These are phyloP conservation scores for Salvelinus namaycush DNA, from an alignment of 2,113 vertebrate species.

Conservation along the genomic window DNA sequence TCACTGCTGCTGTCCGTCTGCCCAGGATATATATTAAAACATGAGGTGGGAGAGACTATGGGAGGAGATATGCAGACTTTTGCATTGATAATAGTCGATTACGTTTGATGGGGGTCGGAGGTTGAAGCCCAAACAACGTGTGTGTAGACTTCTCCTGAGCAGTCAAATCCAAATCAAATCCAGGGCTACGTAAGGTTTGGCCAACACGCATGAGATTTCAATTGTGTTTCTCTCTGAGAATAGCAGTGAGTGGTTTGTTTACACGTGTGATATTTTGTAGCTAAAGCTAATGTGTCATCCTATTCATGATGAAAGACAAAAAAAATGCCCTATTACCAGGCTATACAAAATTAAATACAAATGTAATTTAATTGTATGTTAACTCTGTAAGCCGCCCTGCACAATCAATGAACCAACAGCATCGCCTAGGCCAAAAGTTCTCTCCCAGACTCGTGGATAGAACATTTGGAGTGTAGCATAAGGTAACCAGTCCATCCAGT, in stretches of 20 bases:
- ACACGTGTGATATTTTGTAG: not conserved
- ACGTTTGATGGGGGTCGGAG: not conserved
- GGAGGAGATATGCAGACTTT: conserved; percentile 11
- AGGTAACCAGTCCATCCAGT: too few species aligned
- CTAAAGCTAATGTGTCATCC: not conserved
- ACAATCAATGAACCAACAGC: too few species aligned
- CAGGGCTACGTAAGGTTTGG: not conserved
- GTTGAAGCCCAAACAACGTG: too few species aligned
- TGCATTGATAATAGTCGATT: conserved; percentile 15
- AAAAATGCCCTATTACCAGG: too few species aligned
- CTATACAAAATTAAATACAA: too few species aligned
- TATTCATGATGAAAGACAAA: not conserved
- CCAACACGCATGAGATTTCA: conserved; percentile 6
- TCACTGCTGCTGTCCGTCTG: not conserved
- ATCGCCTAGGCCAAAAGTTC: too few species aligned
- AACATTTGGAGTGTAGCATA: too few species aligned
- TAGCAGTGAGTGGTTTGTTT: conserved; percentile 1
- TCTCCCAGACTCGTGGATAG: too few species aligned
- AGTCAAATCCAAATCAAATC: not conserved
- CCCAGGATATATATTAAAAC: conserved; percentile 17
- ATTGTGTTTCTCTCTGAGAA: not conserved
- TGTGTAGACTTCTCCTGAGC: not conserved
- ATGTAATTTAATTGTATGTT: too few species aligned
- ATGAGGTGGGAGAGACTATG: conserved; percentile 18
- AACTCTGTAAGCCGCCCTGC: too few species aligned